Conservation (phyloP, 1,140 invertebrate genomes). For the Potamilus streckersoni region DNA sequence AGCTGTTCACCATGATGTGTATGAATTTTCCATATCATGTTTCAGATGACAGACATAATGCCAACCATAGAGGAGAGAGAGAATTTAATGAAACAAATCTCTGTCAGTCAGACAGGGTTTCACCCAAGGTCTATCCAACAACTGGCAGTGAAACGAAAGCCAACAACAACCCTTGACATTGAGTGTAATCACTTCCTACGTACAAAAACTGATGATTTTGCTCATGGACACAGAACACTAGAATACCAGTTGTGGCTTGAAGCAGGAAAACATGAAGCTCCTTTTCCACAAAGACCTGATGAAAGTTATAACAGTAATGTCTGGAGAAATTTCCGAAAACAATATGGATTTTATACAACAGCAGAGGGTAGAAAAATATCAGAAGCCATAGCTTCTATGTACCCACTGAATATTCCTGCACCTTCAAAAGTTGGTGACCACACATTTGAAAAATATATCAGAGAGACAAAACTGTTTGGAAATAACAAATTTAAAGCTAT, state of each 20-base stretch:
- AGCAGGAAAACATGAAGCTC: conserved; percentile 61
- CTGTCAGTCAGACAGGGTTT: conserved; percentile 57
- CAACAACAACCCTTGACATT: conserved; percentile 59
- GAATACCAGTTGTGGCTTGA: conserved; percentile 64
- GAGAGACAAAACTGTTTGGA: conserved; percentile 56
- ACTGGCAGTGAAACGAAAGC: conserved; percentile 44
- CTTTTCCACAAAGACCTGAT: conserved; percentile 55
- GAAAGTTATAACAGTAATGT: conserved; percentile 65
- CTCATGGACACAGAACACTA: conserved; percentile 50
- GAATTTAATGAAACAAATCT: conserved; percentile 39
- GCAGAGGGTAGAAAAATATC: conserved; percentile 57
- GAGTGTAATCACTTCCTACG: conserved; percentile 63
- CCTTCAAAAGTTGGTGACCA: conserved; percentile 62
- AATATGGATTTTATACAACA: conserved; percentile 57
- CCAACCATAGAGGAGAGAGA: conserved; percentile 59
- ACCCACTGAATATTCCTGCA: conserved; percentile 64
- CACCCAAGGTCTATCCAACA: conserved; percentile 57
- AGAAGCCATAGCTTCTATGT: conserved; percentile 63
- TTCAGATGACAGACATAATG: conserved; percentile 32
- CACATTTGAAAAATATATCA: conserved; percentile 63
- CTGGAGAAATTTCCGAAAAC: conserved; percentile 64
- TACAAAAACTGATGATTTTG: conserved; percentile 42
- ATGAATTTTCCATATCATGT: background rate
- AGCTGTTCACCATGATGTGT: too few species aligned
- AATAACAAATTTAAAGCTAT: conserved; percentile 56